Evolutionary conservation across 2,113 vertebrate genomes (phyloP).

Genomic region (Erinaceus europaeus): DNA sequence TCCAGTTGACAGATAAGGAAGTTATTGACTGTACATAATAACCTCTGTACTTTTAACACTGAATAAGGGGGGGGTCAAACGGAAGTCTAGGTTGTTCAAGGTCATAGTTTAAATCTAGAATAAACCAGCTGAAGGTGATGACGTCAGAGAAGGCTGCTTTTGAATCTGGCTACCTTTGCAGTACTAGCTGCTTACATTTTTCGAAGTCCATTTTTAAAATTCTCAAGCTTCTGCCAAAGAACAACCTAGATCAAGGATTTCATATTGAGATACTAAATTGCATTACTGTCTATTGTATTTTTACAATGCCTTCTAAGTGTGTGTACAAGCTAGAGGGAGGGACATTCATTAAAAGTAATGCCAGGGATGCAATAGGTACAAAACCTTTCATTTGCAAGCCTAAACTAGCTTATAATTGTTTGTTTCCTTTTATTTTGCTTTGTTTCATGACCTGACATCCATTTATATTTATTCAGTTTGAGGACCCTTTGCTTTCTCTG

Average conservation of each 20-base stretch:
- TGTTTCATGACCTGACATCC: slow-evolving; percentile 22
- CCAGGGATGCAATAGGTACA: background rate
- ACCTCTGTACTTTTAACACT: slow-evolving; percentile 71
- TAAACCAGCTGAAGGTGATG: slow-evolving; percentile 51
- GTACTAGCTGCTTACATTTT: slow-evolving; percentile 48
- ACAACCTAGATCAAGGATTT: slow-evolving; percentile 46
- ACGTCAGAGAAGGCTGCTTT: slow-evolving; percentile 33
- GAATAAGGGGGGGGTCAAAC: slow-evolving; percentile 46
- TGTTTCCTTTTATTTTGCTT: slow-evolving; percentile 13
- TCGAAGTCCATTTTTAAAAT: slow-evolving; percentile 20
- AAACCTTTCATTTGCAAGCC: background rate
- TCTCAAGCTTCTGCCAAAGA: slow-evolving; percentile 52
- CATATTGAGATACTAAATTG: slow-evolving; percentile 55
- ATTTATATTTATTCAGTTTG: background rate
- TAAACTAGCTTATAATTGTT: background rate
- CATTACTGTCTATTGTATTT: slow-evolving; percentile 14
- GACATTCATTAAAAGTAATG: background rate
- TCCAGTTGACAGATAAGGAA: slow-evolving; percentile 74
- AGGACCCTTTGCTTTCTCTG: background rate
- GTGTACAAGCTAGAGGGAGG: background rate
- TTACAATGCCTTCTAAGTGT: background rate
- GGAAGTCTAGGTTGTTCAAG: slow-evolving; percentile 64
- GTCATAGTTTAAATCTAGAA: slow-evolving; percentile 75
- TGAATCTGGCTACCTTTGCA: slow-evolving; percentile 63
- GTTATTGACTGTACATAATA: slow-evolving; percentile 67